Percentiles rank a stretch among this genome's conserved stretches.
Evolutionary conservation across 2,113 vertebrate genomes (phyloP).

Genomic region (Corydoras maculifer): DNA sequence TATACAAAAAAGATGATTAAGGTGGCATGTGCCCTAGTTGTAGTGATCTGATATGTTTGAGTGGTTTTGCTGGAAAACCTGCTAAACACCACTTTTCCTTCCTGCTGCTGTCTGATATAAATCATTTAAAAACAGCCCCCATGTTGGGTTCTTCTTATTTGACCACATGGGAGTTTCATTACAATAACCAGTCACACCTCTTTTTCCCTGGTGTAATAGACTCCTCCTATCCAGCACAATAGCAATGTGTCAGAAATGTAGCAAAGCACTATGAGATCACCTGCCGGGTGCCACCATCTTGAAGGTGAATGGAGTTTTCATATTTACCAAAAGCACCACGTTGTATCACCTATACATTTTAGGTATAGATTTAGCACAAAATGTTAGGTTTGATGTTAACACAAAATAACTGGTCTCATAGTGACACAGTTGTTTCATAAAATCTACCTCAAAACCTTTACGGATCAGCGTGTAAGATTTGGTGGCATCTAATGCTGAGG

Average conservation of each 20-base stretch:
- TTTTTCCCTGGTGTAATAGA: not conserved
- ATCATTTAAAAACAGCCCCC: slow-evolving; percentile 43
- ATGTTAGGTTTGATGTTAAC: no score
- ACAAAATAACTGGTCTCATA: no score
- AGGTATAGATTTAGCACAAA: no score
- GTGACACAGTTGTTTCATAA: no score
- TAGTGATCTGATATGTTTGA: not conserved
- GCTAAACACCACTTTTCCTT: not conserved
- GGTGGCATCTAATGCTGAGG: no score
- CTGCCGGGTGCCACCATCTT: not conserved
- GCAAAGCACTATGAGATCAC: not conserved
- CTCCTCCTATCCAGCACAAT: not conserved
- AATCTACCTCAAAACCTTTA: no score
- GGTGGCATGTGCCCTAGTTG: not conserved
- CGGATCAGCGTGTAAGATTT: no score
- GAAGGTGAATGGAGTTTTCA: no score
- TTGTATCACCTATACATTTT: no score
- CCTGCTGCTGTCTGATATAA: slow-evolving; percentile 12
- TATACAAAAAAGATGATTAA: not conserved
- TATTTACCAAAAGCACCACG: no score
- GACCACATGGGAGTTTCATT: slow-evolving; percentile 12
- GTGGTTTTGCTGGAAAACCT: slow-evolving; percentile 14
- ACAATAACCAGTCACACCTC: slow-evolving; percentile 19
- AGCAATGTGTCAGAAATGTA: not conserved
- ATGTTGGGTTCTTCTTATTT: slow-evolving; percentile 24